Percentiles rank a stretch among this genome's conserved stretches.
These are phyloP conservation scores for Myripristis jacobus DNA, from an alignment of 2,797 vertebrate species.

Conservation along the genomic window DNA sequence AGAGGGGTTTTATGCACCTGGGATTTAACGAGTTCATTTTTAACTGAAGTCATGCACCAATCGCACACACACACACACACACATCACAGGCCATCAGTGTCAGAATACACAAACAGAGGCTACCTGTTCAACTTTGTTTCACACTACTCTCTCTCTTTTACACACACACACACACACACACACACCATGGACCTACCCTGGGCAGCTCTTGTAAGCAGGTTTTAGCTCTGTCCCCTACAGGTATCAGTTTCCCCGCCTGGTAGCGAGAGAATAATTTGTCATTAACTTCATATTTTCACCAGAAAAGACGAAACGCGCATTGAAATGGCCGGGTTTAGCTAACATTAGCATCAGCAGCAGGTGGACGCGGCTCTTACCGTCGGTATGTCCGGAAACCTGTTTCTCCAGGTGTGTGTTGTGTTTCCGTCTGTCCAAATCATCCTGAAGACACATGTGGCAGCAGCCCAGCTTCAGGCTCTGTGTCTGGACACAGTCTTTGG, in stretches of 20 bases:
- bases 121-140: too few species aligned
- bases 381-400: constrained; percentile 30
- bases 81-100: too few species aligned
- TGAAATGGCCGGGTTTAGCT: not conserved
- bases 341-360: not conserved
- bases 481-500: not conserved
- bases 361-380: constrained; percentile 54
- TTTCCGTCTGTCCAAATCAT: constrained; percentile 45
- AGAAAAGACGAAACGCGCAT: not conserved
- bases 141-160: too few species aligned
- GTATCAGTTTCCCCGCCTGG: constrained; percentile 85
- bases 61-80: too few species aligned
- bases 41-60: too few species aligned
- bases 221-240: constrained; percentile 67
- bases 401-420: constrained; percentile 22
- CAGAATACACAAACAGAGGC: too few species aligned
- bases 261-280: not conserved
- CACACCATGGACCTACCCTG: constrained; percentile 71
- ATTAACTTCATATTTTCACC: not conserved
- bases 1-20: too few species aligned
- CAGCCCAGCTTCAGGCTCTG: not conserved
- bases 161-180: not conserved
- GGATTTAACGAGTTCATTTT: too few species aligned
- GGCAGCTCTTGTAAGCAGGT: constrained; percentile 82
- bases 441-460: not conserved